These are phyloP conservation scores for Hiodon tergisus DNA, from an alignment of 2,113 vertebrate genomes.

Conservation along the genomic window DNA sequence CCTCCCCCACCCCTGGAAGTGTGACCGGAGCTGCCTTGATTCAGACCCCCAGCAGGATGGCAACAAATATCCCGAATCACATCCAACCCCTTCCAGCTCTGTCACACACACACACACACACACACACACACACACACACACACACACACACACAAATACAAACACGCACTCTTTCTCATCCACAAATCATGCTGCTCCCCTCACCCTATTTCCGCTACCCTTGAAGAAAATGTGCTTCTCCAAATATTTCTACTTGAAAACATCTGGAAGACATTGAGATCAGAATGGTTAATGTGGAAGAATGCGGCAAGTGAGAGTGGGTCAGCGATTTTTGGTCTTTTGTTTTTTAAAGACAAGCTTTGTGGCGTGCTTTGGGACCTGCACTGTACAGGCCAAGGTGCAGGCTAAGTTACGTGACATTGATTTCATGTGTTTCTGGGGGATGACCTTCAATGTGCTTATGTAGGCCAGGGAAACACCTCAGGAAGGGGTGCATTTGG, in stretches of 20 bases:
- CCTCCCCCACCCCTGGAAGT: neutral
- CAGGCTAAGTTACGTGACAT: too few relatives aligned
- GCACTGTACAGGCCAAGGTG: neutral
- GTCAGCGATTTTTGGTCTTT: conserved; percentile 40
- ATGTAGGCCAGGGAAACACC: too few relatives aligned
- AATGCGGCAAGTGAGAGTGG: conserved; percentile 23
- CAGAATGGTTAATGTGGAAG: neutral
- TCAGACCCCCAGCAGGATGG: too few relatives aligned
- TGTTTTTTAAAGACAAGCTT: neutral
- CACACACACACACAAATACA: conserved; percentile 24
- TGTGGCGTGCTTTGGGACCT: neutral
- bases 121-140: conserved; percentile 29
- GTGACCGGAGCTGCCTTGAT: too few relatives aligned
- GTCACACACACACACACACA: too few relatives aligned
- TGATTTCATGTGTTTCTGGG: too few relatives aligned
- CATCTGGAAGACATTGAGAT: conserved; percentile 25
- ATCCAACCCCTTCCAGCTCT: conserved; percentile 15
- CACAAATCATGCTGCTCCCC: neutral
- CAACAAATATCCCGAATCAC: neutral
- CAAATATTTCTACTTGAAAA: conserved; percentile 15
- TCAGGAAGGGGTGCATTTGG: too few relatives aligned
- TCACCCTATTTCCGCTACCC: neutral
- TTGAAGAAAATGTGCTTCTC: conserved; percentile 10
- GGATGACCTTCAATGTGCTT: too few relatives aligned
- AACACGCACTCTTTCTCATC: conserved; percentile 8